Evolutionary conservation across 2,113 vertebrate species (phyloP).

Genomic region (Protobothrops flavoviridis): DNA sequence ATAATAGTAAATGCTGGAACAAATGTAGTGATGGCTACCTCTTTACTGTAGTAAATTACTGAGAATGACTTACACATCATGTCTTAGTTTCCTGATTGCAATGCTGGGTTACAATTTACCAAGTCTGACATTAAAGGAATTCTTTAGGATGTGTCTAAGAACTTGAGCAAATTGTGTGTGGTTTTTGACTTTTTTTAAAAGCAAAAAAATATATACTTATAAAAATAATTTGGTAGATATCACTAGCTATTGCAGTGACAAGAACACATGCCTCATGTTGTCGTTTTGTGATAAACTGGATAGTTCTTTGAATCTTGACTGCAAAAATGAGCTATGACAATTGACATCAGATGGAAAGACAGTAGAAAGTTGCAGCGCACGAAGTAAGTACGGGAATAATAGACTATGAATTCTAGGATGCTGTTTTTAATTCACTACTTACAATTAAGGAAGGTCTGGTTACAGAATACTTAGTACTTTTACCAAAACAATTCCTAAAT

Average conservation of each 20-base stretch:
- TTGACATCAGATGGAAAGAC: no score
- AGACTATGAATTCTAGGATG: constrained; percentile 23
- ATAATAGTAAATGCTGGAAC: background rate
- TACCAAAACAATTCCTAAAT: background rate
- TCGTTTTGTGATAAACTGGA: background rate
- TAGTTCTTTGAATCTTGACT: background rate
- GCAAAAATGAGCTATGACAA: background rate
- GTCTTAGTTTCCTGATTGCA: background rate
- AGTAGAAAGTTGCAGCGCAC: background rate
- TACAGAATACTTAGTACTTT: background rate
- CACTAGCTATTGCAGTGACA: background rate
- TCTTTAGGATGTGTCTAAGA: background rate
- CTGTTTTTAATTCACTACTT: background rate
- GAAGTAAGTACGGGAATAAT: background rate
- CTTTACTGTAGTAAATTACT: background rate
- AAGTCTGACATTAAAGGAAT: background rate
- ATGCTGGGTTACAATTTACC: background rate
- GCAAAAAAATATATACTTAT: background rate
- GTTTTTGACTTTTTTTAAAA: background rate
- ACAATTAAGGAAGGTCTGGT: background rate
- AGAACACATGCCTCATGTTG: background rate
- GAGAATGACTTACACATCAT: background rate
- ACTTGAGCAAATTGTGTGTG: background rate
- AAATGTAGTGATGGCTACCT: background rate
- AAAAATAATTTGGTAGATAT: background rate